phyloP scores from a whole-genome alignment of 2,113 vertebrate genomes.

The Pteronura brasiliensis region DNA sequence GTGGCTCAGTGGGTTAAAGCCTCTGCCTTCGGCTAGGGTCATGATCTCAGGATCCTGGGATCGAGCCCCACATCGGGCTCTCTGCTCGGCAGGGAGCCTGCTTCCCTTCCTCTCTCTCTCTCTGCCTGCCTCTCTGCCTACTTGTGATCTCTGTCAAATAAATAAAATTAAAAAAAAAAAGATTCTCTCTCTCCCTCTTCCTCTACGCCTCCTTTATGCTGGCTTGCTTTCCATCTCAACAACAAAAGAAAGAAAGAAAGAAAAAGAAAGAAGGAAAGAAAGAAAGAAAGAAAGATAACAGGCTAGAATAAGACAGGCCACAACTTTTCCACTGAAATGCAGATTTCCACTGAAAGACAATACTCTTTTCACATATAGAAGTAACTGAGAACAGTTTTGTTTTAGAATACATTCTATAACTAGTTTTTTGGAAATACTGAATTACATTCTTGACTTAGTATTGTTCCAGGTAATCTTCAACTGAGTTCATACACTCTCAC shows the following conservation, averaged over 20 bases:
- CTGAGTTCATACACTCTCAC: neutral
- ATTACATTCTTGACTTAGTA: neutral
- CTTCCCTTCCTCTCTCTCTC: no score
- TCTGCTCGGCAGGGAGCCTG: no score
- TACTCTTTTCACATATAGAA: neutral
- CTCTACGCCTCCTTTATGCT: neutral
- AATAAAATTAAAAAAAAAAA: no score
- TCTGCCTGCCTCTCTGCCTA: no score
- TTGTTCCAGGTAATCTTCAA: neutral
- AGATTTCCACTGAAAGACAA: neutral
- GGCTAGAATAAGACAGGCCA: neutral
- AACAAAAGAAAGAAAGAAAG: no score
- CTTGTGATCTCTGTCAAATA: no score
- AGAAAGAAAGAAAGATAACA: neutral
- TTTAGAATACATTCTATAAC: neutral
- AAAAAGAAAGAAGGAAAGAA: rapidly evolving
- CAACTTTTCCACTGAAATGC: neutral
- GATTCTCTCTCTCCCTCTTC: neutral
- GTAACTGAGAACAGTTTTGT: neutral
- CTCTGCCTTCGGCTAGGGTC: no score
- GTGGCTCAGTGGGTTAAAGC: no score
- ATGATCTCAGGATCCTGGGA: no score
- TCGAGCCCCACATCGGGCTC: no score
- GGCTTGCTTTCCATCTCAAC: neutral
- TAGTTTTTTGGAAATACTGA: neutral